Evolutionary conservation across 2,797 vertebrate species (phyloP), one percentile per base, ranked within the genome.

Genomic region (Liasis olivaceus): DNA sequence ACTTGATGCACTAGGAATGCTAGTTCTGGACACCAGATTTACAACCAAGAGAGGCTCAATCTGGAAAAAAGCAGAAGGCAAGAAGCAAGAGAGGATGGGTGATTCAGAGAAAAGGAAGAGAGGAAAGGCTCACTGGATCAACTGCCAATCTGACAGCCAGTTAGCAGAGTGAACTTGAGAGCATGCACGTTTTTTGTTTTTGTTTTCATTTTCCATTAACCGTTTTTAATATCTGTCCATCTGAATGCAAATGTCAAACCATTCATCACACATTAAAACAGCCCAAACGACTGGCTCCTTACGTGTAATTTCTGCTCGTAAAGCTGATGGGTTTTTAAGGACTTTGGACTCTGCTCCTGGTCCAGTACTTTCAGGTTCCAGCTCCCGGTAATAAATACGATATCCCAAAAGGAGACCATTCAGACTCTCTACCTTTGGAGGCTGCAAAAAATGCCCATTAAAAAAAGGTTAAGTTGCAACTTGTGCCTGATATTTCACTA

Each of bases 401-500:
- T 99, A 99, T 1, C 99, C 99, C 95, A 98, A 94, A 91, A 99
- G 96, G 88, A 99, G 97, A 6, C 99, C 99, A 0, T 99, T 99
- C 69, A 99, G 93, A 56, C 98, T 98, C 95, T 98, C 98, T 0
- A 97, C 98, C 85, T 96, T 98, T 0, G 99, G 99, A 4, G 97
- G 98, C 99, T 99, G 98, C 13, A 96, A 97, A 95, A 95, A 89
- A 87, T 87, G 54, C 62, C 85, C 0, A n/a, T 8, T 2, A 47
- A 85, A 26, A 81, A 94, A 0, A 47, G 92, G 2, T 72, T 89
- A 93, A 72, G 60, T 84, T 1, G 26, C 0, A 12, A 64, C 0
- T 22, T 12, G 89, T 58, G 64, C 92, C 91, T 84, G 87, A 36
- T 28, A 36, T 2, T 84, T 17, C 0, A 51, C 91, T 31, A 4